Evolutionary conservation across 35 echinoderm and acorn worm genomes (phyloP).

Genomic region (Diadema setosum): DNA sequence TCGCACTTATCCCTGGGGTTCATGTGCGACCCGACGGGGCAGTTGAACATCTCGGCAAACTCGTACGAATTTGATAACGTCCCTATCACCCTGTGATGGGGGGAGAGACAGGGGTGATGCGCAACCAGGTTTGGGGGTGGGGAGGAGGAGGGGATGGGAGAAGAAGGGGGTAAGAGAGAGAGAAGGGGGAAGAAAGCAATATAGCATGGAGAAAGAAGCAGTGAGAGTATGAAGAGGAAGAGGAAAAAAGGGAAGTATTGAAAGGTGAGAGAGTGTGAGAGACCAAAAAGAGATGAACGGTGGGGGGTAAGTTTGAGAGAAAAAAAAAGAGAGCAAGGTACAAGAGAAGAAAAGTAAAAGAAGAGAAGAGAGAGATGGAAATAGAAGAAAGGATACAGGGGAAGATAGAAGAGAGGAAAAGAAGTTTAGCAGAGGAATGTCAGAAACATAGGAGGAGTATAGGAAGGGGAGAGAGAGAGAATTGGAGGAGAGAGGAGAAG

Average conservation of each 20-base stretch:
- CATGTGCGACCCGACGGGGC: constrained; percentile 72
- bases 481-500: not conserved
- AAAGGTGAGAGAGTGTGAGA: not conserved
- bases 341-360: not conserved
- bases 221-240: too few species aligned
- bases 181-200: not conserved
- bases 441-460: not conserved
- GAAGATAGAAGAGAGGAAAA: not conserved
- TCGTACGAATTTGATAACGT: constrained; percentile 83
- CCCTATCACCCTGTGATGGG: not conserved
- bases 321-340: not conserved
- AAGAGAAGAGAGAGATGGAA: not conserved
- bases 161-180: not conserved
- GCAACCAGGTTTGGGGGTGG: not conserved
- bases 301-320: not conserved
- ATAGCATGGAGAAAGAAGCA: not conserved
- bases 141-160: not conserved
- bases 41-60: constrained; percentile 84
- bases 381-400: not conserved
- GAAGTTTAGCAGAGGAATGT: not conserved
- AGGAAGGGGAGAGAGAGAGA: not conserved
- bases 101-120: not conserved
- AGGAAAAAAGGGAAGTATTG: not conserved
- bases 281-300: not conserved
- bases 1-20: constrained; percentile 91